Percentiles rank a stretch among this genome's conserved stretches.
These are phyloP conservation scores for Gymnosoma rotundatum DNA, from an alignment of 2,888 invertebrate genomes.

Conservation along the genomic window DNA sequence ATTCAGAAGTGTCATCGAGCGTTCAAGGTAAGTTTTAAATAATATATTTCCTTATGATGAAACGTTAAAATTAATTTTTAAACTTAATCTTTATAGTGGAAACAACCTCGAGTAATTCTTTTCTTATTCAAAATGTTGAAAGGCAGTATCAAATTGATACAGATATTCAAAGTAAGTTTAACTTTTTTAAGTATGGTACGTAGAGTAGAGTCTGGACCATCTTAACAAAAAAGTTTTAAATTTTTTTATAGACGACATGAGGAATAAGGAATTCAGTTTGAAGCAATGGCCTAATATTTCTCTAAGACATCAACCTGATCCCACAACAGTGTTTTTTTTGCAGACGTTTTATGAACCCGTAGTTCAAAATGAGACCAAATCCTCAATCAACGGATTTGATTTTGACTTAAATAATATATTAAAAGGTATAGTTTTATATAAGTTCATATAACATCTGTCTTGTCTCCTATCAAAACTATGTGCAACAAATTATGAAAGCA, in stretches of 20 bases:
- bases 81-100: constrained; percentile 30
- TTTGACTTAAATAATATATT: constrained; percentile 38
- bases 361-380: constrained; percentile 41
- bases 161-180: constrained; percentile 52
- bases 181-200: constrained; percentile 44
- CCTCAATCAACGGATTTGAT: constrained; percentile 45
- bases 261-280: constrained; percentile 32
- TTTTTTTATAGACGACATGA: constrained; percentile 41
- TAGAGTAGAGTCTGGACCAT: constrained; percentile 41
- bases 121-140: constrained; percentile 42
- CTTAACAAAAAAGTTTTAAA: constrained; percentile 49
- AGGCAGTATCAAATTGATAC: constrained; percentile 40
- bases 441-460: constrained; percentile 47
- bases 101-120: constrained; percentile 43
- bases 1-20: constrained; percentile 34
- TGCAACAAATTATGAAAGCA: constrained; percentile 46
- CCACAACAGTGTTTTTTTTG: constrained; percentile 43
- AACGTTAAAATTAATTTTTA: constrained; percentile 44
- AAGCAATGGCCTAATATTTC: constrained; percentile 46
- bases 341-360: constrained; percentile 47
- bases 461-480: constrained; percentile 41
- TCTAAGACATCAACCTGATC: constrained; percentile 43
- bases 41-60: constrained; percentile 40
- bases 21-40: constrained; percentile 38
- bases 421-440: constrained; percentile 40